Conservation (phyloP, 1,140 invertebrate species). For the Adoxophyes honmai region DNA sequence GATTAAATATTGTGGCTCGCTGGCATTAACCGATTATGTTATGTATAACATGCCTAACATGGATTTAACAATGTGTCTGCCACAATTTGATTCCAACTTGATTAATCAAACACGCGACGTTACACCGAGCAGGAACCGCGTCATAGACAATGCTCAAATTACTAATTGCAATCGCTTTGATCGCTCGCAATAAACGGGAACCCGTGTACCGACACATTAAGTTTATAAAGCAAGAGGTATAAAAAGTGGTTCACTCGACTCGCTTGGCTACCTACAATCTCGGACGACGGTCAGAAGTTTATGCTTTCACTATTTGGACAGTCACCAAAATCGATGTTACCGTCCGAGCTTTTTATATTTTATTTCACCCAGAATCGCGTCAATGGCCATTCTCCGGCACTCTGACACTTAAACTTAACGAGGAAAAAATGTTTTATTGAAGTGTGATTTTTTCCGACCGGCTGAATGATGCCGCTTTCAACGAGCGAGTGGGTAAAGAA, state of each 20-base stretch:
- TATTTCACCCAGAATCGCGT: neutral
- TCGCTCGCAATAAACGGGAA: neutral
- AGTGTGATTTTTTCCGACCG: no score
- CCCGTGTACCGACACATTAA: neutral
- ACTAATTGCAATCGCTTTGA: neutral
- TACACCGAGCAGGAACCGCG: neutral
- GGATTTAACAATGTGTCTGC: constrained; percentile 4
- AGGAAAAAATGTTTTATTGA: neutral
- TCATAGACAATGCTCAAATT: neutral
- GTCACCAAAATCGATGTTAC: constrained; percentile 15
- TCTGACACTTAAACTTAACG: neutral
- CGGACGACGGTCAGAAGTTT: constrained; percentile 9
- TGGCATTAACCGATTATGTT: no score
- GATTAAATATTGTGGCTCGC: no score
- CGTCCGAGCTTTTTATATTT: constrained; percentile 9
- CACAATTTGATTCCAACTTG: neutral
- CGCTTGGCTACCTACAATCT: neutral
- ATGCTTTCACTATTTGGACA: constrained; percentile 23
- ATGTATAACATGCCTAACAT: no score
- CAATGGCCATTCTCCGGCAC: neutral
- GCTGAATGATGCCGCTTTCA: no score
- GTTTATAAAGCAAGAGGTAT: neutral
- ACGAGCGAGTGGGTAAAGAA: no score
- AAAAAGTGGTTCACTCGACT: neutral
- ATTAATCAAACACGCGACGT: constrained; percentile 3